These are phyloP conservation scores for Horisme vitalbata DNA, from an alignment of 2,888 invertebrate species.

Conservation along the genomic window DNA sequence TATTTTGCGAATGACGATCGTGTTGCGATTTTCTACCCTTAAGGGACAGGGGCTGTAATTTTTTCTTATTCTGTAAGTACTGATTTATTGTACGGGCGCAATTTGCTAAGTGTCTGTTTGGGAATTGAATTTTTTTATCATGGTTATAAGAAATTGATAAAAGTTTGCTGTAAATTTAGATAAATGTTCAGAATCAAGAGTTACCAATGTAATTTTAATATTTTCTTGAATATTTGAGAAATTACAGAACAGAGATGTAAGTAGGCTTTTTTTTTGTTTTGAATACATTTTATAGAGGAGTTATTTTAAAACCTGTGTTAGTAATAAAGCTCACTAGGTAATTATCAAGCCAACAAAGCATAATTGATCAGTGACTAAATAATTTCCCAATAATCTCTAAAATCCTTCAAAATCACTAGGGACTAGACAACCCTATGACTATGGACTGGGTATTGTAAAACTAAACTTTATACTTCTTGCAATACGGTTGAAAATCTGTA, in stretches of 20 bases:
- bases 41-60: slow-evolving; percentile 51
- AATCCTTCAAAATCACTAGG: slow-evolving; percentile 65
- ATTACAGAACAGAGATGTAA: too few species aligned
- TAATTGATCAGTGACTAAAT: slow-evolving; percentile 38
- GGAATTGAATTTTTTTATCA: slow-evolving; percentile 12
- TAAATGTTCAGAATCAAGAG: slow-evolving; percentile 14
- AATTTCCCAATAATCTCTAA: slow-evolving; percentile 58
- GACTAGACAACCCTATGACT: slow-evolving; percentile 39
- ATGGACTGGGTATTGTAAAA: neutral
- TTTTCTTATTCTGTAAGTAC: slow-evolving; percentile 47
- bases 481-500: slow-evolving; percentile 6
- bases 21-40: slow-evolving; percentile 69
- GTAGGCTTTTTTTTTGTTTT: too few species aligned
- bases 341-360: slow-evolving; percentile 6
- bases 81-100: slow-evolving; percentile 68
- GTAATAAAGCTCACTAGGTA: neutral
- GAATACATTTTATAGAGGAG: too few species aligned
- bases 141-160: neutral
- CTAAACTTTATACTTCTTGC: neutral
- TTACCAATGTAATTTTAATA: too few species aligned
- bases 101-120: slow-evolving; percentile 43
- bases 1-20: slow-evolving; percentile 79
- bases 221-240: too few species aligned
- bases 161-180: slow-evolving; percentile 16
- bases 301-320: too few species aligned